A percentile compares a stretch with the other conserved stretches of the same genome.
Conservation (phyloP, 2,888 invertebrate species). For the Xestia c-nigrum region DNA sequence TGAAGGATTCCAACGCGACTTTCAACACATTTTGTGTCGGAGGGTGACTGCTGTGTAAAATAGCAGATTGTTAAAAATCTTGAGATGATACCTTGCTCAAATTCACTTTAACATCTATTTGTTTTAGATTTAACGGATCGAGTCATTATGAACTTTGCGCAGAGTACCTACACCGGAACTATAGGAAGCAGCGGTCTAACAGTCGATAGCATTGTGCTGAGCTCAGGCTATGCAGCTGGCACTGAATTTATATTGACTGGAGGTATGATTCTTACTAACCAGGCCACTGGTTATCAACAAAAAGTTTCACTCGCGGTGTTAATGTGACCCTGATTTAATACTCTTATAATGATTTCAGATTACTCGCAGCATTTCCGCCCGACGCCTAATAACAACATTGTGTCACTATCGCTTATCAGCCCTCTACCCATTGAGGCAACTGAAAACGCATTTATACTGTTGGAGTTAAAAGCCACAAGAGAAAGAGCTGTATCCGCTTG, state of each 20-base stretch:
- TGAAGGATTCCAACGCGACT: neutral
- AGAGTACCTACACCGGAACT: conserved; percentile 75
- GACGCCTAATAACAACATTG: conserved; percentile 62
- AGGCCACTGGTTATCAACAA: neutral
- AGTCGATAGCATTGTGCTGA: conserved; percentile 73
- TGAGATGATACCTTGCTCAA: too few species aligned
- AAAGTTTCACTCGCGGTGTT: neutral
- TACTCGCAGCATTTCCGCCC: conserved; percentile 68
- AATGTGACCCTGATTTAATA: neutral
- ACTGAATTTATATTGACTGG: conserved; percentile 74
- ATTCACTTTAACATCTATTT: too few species aligned
- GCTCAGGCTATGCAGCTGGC: conserved; percentile 72
- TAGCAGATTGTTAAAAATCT: neutral
- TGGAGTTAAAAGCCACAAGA: conserved; percentile 78
- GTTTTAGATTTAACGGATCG: too few species aligned
- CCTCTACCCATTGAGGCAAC: conserved; percentile 68
- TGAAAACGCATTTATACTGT: conserved; percentile 71
- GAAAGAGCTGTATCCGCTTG: conserved; percentile 74
- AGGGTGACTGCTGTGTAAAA: too few species aligned
- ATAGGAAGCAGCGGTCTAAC: conserved; percentile 69
- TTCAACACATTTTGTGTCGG: neutral
- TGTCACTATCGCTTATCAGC: conserved; percentile 66
- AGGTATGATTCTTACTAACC: conserved; percentile 68
- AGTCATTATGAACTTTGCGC: conserved; percentile 77
- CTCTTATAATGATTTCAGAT: conserved; percentile 69